Percentiles rank a stretch among this genome's conserved stretches.
phyloP scores from a whole-genome alignment of 2,113 vertebrate species.

The Eretmochelys imbricata region DNA sequence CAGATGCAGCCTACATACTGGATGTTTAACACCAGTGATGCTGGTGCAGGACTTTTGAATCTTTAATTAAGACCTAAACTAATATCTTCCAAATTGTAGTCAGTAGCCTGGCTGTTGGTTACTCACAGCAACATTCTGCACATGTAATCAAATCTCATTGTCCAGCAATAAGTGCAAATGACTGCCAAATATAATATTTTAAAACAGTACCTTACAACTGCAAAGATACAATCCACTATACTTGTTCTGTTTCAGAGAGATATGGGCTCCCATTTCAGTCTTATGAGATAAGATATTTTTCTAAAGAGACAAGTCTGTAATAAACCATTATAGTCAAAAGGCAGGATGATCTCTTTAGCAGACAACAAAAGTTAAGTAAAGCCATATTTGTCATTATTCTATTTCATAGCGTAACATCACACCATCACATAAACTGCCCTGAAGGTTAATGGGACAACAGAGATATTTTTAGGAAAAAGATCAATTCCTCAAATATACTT shows the following conservation, averaged over 20 bases:
- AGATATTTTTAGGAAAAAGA: background rate
- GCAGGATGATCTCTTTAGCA: slow-evolving; percentile 2
- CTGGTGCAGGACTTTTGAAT: background rate
- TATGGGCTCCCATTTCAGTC: slow-evolving; percentile 37
- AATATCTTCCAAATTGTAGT: background rate
- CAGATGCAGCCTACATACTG: background rate
- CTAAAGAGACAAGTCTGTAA: slow-evolving; percentile 37
- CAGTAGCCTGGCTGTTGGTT: background rate
- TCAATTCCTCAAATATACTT: slow-evolving; percentile 4
- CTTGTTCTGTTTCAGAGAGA: slow-evolving; percentile 52
- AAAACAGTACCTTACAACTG: slow-evolving; percentile 12
- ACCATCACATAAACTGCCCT: slow-evolving; percentile 38
- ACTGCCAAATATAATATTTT: slow-evolving; percentile 56
- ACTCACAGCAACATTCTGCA: slow-evolving; percentile 30
- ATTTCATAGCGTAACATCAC: slow-evolving; percentile 52
- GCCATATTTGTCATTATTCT: slow-evolving; percentile 33
- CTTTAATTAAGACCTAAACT: background rate
- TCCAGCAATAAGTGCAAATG: slow-evolving; percentile 30
- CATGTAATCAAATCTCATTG: slow-evolving; percentile 51
- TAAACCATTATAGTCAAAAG: slow-evolving; percentile 41
- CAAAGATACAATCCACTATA: slow-evolving; percentile 50
- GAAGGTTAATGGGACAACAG: slow-evolving; percentile 6
- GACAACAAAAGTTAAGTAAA: slow-evolving; percentile 43
- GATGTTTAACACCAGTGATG: background rate
- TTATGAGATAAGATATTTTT: slow-evolving; percentile 51